Evolutionary conservation across 1,140 invertebrate species (phyloP).

Genomic region (Coptotermes formosanus): DNA sequence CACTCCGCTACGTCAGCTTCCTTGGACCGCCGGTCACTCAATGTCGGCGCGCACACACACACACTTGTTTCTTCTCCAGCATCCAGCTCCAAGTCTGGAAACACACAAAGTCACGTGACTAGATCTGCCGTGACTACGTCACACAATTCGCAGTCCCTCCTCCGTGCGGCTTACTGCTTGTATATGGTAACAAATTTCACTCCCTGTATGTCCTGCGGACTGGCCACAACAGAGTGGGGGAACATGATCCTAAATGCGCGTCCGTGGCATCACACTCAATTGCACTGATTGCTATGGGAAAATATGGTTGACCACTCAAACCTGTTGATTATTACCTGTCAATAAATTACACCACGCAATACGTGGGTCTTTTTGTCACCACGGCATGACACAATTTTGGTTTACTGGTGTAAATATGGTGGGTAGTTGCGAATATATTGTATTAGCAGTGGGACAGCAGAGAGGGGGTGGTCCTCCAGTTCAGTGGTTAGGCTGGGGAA

Average conservation of each 20-base stretch:
- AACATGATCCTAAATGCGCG: neutral
- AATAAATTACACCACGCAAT: neutral
- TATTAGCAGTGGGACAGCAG: no score
- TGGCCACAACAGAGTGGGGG: neutral
- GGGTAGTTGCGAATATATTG: no score
- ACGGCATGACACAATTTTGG: no score
- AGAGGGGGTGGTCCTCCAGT: no score
- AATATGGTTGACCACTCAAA: neutral
- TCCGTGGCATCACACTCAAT: neutral
- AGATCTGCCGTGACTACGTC: constrained; percentile 2
- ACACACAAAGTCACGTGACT: constrained; percentile 1
- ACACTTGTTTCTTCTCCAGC: constrained; percentile 14
- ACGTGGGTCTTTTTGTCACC: no score
- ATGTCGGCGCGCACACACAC: neutral
- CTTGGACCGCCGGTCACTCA: neutral
- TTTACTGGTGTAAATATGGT: no score
- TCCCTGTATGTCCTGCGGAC: neutral
- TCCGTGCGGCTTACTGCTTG: neutral
- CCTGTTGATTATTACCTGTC: neutral
- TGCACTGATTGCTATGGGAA: neutral
- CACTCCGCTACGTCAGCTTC: neutral
- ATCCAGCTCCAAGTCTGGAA: constrained; percentile 17
- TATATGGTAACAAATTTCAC: neutral
- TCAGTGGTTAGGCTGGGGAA: no score
- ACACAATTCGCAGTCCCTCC: constrained; percentile 1